Evolutionary conservation across 2,113 vertebrate species (phyloP).

Genomic region (Rhea americana): DNA sequence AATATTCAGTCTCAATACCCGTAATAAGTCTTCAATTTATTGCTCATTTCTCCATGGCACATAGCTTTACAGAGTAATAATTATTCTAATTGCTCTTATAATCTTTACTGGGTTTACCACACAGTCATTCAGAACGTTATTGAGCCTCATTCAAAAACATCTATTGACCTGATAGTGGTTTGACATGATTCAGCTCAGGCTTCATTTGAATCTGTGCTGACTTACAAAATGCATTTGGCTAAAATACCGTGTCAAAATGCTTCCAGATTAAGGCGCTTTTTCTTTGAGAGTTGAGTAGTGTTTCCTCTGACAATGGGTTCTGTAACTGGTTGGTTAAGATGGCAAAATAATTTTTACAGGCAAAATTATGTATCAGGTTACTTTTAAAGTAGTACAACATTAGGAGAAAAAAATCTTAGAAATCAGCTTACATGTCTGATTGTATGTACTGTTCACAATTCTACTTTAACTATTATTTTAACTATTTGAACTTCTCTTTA

Average conservation of each 20-base stretch:
- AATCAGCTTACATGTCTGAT: not conserved
- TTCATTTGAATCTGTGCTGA: not conserved
- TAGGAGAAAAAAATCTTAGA: not conserved
- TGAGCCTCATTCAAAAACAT: not conserved
- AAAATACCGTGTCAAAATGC: not conserved
- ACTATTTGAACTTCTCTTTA: no score
- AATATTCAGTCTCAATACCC: not conserved
- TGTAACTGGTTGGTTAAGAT: not conserved
- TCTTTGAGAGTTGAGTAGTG: not conserved
- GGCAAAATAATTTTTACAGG: not conserved
- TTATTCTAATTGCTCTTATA: not conserved
- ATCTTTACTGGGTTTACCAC: not conserved
- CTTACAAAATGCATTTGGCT: not conserved
- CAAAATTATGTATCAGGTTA: not conserved
- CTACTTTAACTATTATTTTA: not conserved
- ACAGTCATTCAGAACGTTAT: not conserved
- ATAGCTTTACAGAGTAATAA: not conserved
- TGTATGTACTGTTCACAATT: not conserved
- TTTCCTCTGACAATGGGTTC: not conserved
- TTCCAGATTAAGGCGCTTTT: not conserved
- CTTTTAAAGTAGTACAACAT: not conserved
- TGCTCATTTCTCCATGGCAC: not conserved
- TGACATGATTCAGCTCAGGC: not conserved
- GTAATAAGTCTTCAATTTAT: not conserved
- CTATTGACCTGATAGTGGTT: not conserved